A percentile compares a stretch with the other conserved stretches of the same genome.
phyloP scores from a whole-genome alignment of 2,113 vertebrate species.

The Xerus inauris region DNA sequence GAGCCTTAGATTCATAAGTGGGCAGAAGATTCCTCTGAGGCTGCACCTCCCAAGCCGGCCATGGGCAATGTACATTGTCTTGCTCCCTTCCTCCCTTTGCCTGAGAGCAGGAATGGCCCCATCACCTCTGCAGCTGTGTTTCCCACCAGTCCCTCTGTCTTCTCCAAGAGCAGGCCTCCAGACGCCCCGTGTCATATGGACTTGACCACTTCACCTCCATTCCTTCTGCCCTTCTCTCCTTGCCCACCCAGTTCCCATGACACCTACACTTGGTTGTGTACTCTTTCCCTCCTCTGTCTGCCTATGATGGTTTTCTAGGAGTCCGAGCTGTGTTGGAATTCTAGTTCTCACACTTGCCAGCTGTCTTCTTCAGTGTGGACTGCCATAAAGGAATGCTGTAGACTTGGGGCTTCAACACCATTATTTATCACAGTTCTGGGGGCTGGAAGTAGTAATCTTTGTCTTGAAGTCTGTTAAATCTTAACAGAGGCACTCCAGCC shows the following conservation, averaged over 20 bases:
- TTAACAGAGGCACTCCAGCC: background rate
- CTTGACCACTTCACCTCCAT: background rate
- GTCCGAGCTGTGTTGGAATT: background rate
- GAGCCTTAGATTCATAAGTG: no score
- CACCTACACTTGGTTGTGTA: fast-evolving
- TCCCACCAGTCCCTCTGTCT: background rate
- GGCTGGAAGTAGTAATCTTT: background rate
- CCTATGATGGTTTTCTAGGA: background rate
- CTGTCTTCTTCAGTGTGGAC: background rate
- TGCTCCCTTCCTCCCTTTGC: no score
- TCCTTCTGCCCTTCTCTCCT: background rate
- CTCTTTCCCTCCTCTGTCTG: background rate
- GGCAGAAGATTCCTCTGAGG: fast-evolving
- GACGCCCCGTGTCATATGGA: background rate
- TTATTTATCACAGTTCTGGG: background rate
- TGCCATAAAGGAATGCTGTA: background rate
- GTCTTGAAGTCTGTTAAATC: background rate
- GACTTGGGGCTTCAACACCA: no score
- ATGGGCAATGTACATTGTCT: no score
- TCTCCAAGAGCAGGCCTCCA: background rate
- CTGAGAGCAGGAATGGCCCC: background rate
- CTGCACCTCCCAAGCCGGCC: background rate
- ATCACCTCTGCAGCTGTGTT: background rate
- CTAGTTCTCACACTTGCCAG: background rate
- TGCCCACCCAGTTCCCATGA: background rate